Base-by-base conservation (phyloP, 2,797 vertebrate species). In the Brachymystax lenok region DNA sequence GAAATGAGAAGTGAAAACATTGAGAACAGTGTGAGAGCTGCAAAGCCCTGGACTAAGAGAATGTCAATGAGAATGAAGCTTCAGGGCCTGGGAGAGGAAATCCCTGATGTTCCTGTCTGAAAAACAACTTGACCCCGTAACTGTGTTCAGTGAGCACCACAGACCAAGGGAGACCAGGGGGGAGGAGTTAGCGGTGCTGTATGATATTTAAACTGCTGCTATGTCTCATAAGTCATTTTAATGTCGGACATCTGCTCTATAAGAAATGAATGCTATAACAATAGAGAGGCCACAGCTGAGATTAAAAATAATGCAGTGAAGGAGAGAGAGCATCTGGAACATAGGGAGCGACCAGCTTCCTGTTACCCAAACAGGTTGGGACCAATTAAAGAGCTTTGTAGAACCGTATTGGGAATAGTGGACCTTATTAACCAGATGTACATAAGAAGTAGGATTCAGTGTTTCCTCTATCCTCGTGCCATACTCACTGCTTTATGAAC, bases 81-180 rank as follows among this genome's bases (percentile, higher is more conserved):
- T 83, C 59, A 78, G 28, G 30, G 83, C 17, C 17, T 17, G 80
- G 51, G 69, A 81, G 85, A 88, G 91, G 88, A 91, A 90, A 86
- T 91, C 89, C 86, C 89, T 87, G 78, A 92, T 91, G 89, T 91
- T 91, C 88, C 76, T 84, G 84, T 91, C 88, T 85, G 89, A 89
- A 85, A 92, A 90, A 90, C 87, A 86, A 79, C 83, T 84, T 87
- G 86, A 89, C 79, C 84, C 71, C 50, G 12, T 76, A 84, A 88
- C 84, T 88, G 82, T 84, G 5, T 61, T 61, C n/a, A 61, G n/a
- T 21, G n/a, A 61, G 82, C 17, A 63, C 16, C 71, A 56, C 76
- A 85, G 40, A 46, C 40, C 40, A 46, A 46, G 40, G n/a, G n/a
- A 59, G 61, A 83, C 80, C 80, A 82, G 80, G 74, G 72, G 61